A percentile compares a stretch with the other conserved stretches of the same genome.
These are phyloP conservation scores for Zootoca vivipara DNA, from an alignment of 2,113 vertebrate genomes.

Conservation along the genomic window DNA sequence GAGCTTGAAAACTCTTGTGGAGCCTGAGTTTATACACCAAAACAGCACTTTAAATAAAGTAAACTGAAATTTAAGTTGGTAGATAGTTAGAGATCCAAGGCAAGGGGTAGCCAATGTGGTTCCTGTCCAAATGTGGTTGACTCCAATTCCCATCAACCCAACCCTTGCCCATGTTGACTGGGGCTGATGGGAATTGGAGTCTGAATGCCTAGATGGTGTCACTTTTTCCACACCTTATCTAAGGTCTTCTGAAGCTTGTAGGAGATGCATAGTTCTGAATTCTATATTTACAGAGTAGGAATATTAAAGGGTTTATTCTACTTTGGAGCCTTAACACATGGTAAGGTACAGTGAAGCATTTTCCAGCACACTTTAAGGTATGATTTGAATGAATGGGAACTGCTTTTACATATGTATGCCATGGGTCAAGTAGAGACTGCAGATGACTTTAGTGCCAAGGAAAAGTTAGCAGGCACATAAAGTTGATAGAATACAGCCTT, in stretches of 20 bases:
- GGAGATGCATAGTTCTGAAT: background rate
- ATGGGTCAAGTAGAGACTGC: background rate
- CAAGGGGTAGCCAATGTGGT: background rate
- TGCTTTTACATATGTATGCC: background rate
- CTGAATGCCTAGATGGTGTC: too few relatives aligned
- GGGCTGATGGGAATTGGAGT: too few relatives aligned
- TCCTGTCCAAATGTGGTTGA: too few relatives aligned
- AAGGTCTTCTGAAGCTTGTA: background rate
- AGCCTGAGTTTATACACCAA: background rate
- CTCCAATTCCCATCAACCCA: too few relatives aligned
- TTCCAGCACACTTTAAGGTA: background rate
- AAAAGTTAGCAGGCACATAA: background rate
- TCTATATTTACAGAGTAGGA: background rate
- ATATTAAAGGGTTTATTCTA: background rate
- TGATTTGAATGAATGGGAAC: background rate
- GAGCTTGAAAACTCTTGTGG: background rate
- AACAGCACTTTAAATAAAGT: background rate
- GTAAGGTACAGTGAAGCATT: background rate
- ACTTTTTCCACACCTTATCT: background rate
- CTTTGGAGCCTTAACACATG: background rate
- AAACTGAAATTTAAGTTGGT: too few relatives aligned
- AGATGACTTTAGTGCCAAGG: background rate
- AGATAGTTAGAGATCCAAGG: too few relatives aligned
- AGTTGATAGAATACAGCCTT: background rate
- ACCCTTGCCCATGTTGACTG: too few relatives aligned